These are phyloP conservation scores for Drosophila biarmipes DNA, from an alignment of 1,140 invertebrate species.

Conservation along the genomic window DNA sequence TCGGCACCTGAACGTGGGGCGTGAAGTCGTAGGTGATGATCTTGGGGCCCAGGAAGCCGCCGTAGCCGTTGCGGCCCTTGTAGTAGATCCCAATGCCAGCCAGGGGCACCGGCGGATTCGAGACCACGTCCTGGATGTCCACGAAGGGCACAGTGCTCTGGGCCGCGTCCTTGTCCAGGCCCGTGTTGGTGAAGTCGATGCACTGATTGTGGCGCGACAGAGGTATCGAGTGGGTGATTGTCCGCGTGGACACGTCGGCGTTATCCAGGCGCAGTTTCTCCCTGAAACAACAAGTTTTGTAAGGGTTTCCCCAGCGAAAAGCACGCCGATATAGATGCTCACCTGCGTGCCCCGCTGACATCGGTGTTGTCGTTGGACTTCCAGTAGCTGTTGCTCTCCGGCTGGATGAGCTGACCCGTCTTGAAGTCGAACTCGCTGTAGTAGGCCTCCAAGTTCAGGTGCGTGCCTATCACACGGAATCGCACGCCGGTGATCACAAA, in stretches of 20 bases:
- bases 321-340: neutral
- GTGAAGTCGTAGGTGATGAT: conserved; percentile 91
- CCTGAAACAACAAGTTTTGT: conserved; percentile 76
- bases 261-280: conserved; percentile 86
- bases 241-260: conserved; percentile 89
- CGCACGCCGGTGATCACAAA: conserved; percentile 87
- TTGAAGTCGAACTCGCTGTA: conserved; percentile 92
- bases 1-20: conserved; percentile 86
- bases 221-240: conserved; percentile 86
- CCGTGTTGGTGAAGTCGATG: conserved; percentile 90
- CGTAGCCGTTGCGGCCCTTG: conserved; percentile 89
- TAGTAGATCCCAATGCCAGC: conserved; percentile 91
- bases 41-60: conserved; percentile 92
- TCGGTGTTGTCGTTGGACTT: conserved; percentile 92
- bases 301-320: conserved; percentile 4
- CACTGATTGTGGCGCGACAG: conserved; percentile 90
- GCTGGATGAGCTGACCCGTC: conserved; percentile 88
- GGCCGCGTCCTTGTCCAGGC: conserved; percentile 91
- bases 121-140: conserved; percentile 90
- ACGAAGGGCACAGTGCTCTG: conserved; percentile 94
- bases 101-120: conserved; percentile 86
- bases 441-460: conserved; percentile 93
- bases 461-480: conserved; percentile 90
- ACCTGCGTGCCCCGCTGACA: conserved; percentile 84
- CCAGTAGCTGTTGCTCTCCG: conserved; percentile 89